Evolutionary conservation across 2,113 vertebrate species (phyloP), one percentile per base, ranked within the genome.

Genomic region (Grallaria varia): DNA sequence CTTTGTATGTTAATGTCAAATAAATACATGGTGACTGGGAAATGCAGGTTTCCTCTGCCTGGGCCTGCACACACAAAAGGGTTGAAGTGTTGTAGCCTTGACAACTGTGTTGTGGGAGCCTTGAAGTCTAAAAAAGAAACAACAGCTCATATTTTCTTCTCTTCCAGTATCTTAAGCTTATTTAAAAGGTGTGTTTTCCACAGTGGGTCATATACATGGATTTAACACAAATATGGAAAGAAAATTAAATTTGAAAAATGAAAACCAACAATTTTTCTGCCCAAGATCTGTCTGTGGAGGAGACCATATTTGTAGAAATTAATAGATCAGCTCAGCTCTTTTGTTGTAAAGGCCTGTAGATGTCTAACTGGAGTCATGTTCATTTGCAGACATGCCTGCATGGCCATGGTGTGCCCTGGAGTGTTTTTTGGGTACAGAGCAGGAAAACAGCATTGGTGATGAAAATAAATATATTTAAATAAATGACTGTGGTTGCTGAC

Each of bases 21-120:
- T 60, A 60, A 89, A 37, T 19, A 40, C 37, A 14, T 4, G 1
- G 7, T 42, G 37, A 66, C 33, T 23, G 6, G 42, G 69, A 85
- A 91, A 77, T 18, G 58, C 1, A 76, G 58, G 27, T 12, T 69
- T 55, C 28, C 25, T 50, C 42, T 52, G 25, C 22, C 28, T 78
- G 55, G 31, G 22, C 45, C 33, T 77, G 39, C 72, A 42, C 14
- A 10, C 15, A n/a, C 9, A 21, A 30, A 59, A 42, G 20, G 20
- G 14, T 27, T 52, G 12, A 84, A 76, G 10, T 64, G 71, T 25
- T 72, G 25, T 27, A 45, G 35, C 42, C 12, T 79, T 68, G 10
- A 62, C 37, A 18, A 4, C 3, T 22, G 18, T 33, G 19, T 37
- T n/a, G 12, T 0, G 1, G 11, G 31, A 11, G 3, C 25, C 50